A percentile compares a stretch with the other conserved stretches of the same genome.
These are phyloP conservation scores for Diarsia mendica DNA, from an alignment of 2,888 invertebrate species.

Conservation along the genomic window DNA sequence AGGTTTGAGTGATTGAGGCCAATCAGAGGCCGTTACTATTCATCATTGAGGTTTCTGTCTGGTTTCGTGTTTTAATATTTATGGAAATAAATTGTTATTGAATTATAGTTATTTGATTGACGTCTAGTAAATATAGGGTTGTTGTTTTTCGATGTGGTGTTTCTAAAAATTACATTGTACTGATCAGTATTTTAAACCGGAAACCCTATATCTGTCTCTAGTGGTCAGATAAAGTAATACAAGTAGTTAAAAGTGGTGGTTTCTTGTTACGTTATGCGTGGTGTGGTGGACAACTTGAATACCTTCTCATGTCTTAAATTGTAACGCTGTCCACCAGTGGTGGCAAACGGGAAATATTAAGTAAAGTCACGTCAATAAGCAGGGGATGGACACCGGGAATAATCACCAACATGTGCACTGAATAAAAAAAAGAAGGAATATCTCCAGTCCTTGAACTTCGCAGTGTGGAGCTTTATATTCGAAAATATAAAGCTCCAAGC, in stretches of 20 bases:
- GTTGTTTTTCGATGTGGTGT: conserved; percentile 22
- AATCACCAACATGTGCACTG: not conserved
- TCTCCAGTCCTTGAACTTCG: not conserved
- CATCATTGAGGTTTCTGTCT: conserved; percentile 50
- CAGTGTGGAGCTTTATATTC: not conserved
- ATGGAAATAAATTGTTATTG: conserved; percentile 42
- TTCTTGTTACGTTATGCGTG: too few species aligned
- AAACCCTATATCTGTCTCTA: too few species aligned
- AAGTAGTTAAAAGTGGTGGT: too few species aligned
- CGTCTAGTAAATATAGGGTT: conserved; percentile 39
- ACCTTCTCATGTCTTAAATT: too few species aligned
- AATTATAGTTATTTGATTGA: conserved; percentile 45
- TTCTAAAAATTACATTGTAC: not conserved
- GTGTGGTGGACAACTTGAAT: too few species aligned
- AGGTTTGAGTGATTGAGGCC: conserved; percentile 62
- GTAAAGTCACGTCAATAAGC: too few species aligned
- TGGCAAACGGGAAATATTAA: too few species aligned
- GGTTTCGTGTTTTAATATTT: conserved; percentile 36
- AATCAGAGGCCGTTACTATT: conserved; percentile 60
- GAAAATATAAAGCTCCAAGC: not conserved
- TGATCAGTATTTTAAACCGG: too few species aligned
- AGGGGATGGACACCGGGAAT: too few species aligned
- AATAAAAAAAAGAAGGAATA: too few species aligned
- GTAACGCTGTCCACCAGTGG: too few species aligned
- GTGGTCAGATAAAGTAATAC: too few species aligned